Evolutionary conservation across 2,113 vertebrate species (phyloP), one percentile per base, ranked within the genome.

Genomic region (Stegostoma tigrinum): DNA sequence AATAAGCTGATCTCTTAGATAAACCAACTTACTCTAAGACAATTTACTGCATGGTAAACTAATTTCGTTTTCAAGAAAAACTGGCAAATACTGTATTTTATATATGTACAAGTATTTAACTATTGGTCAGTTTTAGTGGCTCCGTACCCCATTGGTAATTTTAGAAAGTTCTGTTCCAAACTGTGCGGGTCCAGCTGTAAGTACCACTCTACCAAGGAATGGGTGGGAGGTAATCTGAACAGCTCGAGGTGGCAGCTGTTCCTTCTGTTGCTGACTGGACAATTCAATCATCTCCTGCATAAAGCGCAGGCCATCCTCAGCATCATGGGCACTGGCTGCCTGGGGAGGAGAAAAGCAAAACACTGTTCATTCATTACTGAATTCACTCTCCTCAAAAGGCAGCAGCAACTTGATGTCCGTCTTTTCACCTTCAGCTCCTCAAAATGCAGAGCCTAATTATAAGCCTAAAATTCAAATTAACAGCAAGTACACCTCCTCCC

Each of bases 211-310:
- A 96, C 99, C 99, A 96, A 99, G 99, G 97, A 98, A 99, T 0
- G 99, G 99, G 96, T 99, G 98, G 0, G 99, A 99, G 96, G 99
- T 98, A 27, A 99, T 99, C 67, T 99, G 99, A 45, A 99, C 98
- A 64, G 99, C 99, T 95, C 99, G 98, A 5, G 99, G 99, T 70
- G 99, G 99, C 0, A 99, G 98, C 97, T 99, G 99, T 96, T 99
- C 99, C 94, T 99, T 99, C 96, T 99, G 99, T 93, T 99, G 99
- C 97, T 99, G 99, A 97, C 98, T 99, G 96, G 99, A 99, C 91
- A 99, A 97, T 96, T 99, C 99, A 97, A 99, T 99, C 99, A 99
- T 99, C 96, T 99, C 99, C 97, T 99, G 99, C 99, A 99, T 99
- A 97, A 99, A 99, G 66, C 99, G 97, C 96, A 99, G 97, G 0